Conservation (phyloP, 1,140 invertebrate species). For the Drosophila athabasca region DNA sequence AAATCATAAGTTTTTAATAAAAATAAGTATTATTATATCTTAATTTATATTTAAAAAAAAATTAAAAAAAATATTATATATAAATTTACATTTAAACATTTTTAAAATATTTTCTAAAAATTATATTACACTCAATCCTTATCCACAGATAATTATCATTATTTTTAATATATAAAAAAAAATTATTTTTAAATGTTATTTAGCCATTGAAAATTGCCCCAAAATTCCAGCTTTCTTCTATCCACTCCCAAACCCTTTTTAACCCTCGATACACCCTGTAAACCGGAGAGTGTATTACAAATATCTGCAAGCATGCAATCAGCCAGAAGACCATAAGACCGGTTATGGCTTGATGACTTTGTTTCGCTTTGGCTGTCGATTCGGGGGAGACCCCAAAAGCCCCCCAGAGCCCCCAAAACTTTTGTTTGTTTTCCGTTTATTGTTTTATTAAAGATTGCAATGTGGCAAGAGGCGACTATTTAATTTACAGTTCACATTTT, state of each 20-base stretch:
- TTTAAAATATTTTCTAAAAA: too few relatives aligned
- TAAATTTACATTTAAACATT: too few relatives aligned
- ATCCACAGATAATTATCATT: too few relatives aligned
- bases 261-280: neutral
- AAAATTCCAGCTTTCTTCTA: neutral
- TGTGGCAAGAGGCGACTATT: slow-evolving; percentile 39
- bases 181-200: neutral
- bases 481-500: slow-evolving; percentile 36
- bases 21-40: too few relatives aligned
- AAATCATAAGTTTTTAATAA: too few relatives aligned
- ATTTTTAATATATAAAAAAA: too few relatives aligned
- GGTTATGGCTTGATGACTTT: slow-evolving; percentile 60
- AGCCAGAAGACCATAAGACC: slow-evolving; percentile 40
- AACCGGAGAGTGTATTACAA: slow-evolving; percentile 28
- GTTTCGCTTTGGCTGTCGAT: slow-evolving; percentile 34
- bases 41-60: too few relatives aligned
- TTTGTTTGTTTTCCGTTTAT: slow-evolving; percentile 51
- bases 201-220: neutral
- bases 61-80: too few relatives aligned
- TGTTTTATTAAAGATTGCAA: slow-evolving; percentile 50
- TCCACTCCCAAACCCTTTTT: too few relatives aligned
- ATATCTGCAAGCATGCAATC: slow-evolving; percentile 44
- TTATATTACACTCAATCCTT: too few relatives aligned
- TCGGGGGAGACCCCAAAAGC: slow-evolving; percentile 1
- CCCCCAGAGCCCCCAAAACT: slow-evolving; percentile 3